phyloP scores from a whole-genome alignment of 1,140 invertebrate genomes.

The Scaptomyza pallida region DNA sequence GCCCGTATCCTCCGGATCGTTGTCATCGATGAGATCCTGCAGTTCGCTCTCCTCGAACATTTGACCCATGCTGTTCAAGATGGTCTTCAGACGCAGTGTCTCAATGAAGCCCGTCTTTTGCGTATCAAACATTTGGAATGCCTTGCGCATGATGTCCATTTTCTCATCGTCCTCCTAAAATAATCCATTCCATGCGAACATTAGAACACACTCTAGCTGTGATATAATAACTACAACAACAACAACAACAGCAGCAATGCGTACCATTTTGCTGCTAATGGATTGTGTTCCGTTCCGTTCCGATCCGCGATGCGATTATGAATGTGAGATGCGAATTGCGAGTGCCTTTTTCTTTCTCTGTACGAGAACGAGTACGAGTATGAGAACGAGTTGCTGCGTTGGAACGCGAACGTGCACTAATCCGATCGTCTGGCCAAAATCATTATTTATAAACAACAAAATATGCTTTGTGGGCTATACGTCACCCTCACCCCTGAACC shows the following conservation, averaged over 20 bases:
- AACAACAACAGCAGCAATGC: conserved; percentile 34
- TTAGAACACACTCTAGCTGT: conserved; percentile 10
- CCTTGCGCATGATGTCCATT: conserved; percentile 94
- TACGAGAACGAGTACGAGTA: not conserved
- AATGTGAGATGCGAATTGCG: too few relatives aligned
- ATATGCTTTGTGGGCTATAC: conserved; percentile 67
- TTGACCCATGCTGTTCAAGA: conserved; percentile 97
- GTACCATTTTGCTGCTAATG: conserved; percentile 59
- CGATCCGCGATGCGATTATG: conserved; percentile 45
- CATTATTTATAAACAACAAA: conserved; percentile 82
- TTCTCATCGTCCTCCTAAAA: conserved; percentile 88
- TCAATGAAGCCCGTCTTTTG: conserved; percentile 95
- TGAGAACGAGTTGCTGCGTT: conserved; percentile 60
- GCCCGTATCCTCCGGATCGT: conserved; percentile 93
- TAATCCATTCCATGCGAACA: conserved; percentile 61
- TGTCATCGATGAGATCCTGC: conserved; percentile 92
- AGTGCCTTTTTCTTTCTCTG: conserved; percentile 17
- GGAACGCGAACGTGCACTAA: conserved; percentile 74
- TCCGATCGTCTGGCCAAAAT: conserved; percentile 78
- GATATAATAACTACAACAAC: conserved; percentile 33
- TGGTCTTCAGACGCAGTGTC: conserved; percentile 94
- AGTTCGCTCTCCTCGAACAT: conserved; percentile 95
- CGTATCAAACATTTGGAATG: conserved; percentile 97
- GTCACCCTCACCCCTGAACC: conserved; percentile 35
- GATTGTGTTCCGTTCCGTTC: conserved; percentile 28